Evolutionary conservation across 1,140 invertebrate genomes (phyloP).

Genomic region (Cyclargus thomasi): DNA sequence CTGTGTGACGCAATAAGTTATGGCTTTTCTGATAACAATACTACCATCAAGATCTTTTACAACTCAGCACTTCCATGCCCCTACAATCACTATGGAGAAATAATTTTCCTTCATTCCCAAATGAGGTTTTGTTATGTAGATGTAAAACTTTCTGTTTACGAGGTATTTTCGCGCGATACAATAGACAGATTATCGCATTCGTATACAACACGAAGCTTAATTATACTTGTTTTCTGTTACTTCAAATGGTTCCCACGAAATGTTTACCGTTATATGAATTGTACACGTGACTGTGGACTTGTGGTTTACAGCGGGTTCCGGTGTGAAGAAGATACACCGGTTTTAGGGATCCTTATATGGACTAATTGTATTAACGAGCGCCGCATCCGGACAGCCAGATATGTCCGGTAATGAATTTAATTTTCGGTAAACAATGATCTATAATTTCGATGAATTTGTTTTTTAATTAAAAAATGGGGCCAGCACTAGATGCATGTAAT

Average conservation of each 20-base stretch:
- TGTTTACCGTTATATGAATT: conserved; percentile 12
- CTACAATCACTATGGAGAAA: background rate
- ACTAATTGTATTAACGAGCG: background rate
- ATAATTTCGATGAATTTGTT: background rate
- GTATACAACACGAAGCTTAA: conserved; percentile 12
- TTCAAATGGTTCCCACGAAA: conserved; percentile 11
- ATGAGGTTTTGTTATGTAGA: background rate
- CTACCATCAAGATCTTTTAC: too few species aligned
- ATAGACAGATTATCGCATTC: conserved; percentile 15
- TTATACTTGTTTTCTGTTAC: conserved; percentile 12
- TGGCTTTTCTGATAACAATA: too few species aligned
- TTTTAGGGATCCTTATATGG: background rate
- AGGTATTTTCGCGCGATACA: conserved; percentile 8
- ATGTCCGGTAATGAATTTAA: background rate
- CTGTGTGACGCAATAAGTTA: too few species aligned
- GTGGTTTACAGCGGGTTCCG: conserved; percentile 7
- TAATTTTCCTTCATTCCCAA: background rate
- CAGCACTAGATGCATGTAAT: too few species aligned
- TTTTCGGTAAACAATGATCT: background rate
- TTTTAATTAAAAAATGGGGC: background rate
- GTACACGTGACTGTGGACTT: conserved; percentile 12
- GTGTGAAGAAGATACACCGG: background rate
- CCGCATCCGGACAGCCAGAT: background rate
- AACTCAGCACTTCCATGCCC: too few species aligned
- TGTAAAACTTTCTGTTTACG: background rate